Percentiles rank a stretch among this genome's conserved stretches.
Conservation (phyloP, 2,888 invertebrate genomes). For the Heliconius hortense region DNA sequence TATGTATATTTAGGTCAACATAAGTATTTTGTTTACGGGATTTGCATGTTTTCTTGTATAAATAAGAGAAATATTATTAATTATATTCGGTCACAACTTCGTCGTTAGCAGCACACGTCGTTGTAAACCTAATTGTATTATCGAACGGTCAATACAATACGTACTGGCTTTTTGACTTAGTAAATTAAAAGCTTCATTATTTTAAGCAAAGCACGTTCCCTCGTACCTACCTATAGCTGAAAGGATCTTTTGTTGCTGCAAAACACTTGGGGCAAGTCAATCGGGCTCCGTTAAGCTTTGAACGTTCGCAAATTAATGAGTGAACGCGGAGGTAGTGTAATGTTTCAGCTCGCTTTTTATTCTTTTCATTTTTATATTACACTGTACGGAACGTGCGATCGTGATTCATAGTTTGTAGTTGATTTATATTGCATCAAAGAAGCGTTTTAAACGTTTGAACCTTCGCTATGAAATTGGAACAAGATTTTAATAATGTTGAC, state of each 20-base stretch:
- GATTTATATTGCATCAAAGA: background rate
- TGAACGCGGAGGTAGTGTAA: conserved; percentile 57
- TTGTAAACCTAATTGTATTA: conserved; percentile 27
- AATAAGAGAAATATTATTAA: background rate
- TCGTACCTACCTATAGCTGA: conserved; percentile 54
- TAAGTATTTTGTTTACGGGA: background rate
- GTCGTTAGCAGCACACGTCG: conserved; percentile 16
- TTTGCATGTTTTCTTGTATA: background rate
- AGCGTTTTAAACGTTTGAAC: background rate
- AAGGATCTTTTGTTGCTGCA: conserved; percentile 75
- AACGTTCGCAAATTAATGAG: conserved; percentile 75
- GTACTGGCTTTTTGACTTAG: conserved; percentile 57
- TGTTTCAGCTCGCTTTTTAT: conserved; percentile 57
- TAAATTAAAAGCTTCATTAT: conserved; percentile 76
- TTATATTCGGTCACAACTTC: background rate
- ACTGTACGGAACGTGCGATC: conserved; percentile 18
- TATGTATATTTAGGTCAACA: background rate
- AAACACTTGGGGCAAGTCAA: conserved; percentile 77
- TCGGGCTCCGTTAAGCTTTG: conserved; percentile 68
- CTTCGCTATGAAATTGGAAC: background rate
- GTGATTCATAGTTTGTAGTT: background rate
- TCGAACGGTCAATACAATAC: conserved; percentile 48
- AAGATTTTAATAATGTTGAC: background rate
- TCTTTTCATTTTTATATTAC: conserved; percentile 44
- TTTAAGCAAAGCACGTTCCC: conserved; percentile 68